Percentiles rank a stretch among this genome's conserved stretches.
Evolutionary conservation across 2,113 vertebrate species (phyloP).

Genomic region (Atlantisia rogersi): DNA sequence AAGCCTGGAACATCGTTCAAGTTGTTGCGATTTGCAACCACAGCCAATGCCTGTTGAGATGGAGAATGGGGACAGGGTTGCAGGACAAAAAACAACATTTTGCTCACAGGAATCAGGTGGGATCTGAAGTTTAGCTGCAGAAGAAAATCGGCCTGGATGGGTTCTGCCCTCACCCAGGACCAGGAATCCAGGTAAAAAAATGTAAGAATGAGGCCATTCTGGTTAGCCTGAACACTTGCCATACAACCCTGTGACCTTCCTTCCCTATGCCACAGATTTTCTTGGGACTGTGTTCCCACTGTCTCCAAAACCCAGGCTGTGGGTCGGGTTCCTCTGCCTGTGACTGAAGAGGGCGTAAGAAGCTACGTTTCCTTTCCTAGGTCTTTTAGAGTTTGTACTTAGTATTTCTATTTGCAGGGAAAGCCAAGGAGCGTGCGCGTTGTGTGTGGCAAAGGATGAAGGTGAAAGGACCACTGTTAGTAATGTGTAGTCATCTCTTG

Average conservation of each 20-base stretch:
- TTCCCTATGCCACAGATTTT: not conserved
- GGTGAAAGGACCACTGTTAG: not conserved
- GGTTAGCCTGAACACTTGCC: not conserved
- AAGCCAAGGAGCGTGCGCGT: rapidly evolving
- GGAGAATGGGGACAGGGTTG: not conserved
- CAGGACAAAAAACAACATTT: not conserved
- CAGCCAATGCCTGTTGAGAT: not conserved
- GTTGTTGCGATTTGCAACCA: not conserved
- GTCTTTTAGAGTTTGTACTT: not conserved
- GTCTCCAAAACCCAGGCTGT: not conserved
- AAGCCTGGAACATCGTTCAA: not conserved
- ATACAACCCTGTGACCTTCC: rapidly evolving
- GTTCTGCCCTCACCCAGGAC: not conserved
- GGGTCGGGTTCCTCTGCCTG: not conserved
- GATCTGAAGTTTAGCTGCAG: not conserved
- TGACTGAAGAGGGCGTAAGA: rapidly evolving
- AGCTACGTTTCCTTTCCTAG: rapidly evolving
- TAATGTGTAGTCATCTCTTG: not conserved
- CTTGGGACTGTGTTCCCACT: rapidly evolving
- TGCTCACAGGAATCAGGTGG: rapidly evolving
- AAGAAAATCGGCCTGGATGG: not conserved
- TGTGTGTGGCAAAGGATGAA: not conserved
- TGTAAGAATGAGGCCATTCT: not conserved
- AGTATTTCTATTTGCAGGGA: not conserved
- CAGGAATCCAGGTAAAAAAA: not conserved